Evolutionary conservation across 2,888 invertebrate species (phyloP).

Genomic region (Tetranychus piercei): DNA sequence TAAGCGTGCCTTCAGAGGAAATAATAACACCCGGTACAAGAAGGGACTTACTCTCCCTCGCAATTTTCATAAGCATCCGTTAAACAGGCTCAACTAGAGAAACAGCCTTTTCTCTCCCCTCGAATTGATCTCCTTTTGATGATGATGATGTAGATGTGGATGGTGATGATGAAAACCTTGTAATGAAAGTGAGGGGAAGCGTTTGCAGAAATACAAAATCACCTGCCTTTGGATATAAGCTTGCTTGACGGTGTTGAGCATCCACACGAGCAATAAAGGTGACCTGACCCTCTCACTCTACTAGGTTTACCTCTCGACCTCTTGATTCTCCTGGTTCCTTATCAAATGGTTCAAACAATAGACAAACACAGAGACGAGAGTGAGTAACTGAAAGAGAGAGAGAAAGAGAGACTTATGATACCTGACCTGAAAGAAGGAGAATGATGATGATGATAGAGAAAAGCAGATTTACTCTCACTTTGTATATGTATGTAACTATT

Average conservation of each 20-base stretch:
- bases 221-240: not conserved
- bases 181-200: not conserved
- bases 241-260: not conserved
- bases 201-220: not conserved
- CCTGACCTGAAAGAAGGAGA: not conserved
- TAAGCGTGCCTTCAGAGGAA: conserved; percentile 1
- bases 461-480: not conserved
- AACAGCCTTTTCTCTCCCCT: not conserved
- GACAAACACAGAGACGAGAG: not conserved
- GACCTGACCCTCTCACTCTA: not conserved
- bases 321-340: not conserved
- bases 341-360: conserved; percentile 1
- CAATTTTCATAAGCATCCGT: conserved; percentile 1
- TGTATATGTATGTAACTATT: not conserved
- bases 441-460: not conserved
- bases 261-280: not conserved
- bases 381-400: not conserved
- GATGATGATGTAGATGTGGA: not conserved
- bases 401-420: not conserved
- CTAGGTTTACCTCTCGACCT: not conserved
- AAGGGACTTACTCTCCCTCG: not conserved
- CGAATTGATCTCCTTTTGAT: not conserved
- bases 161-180: not conserved
- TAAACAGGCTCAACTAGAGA: not conserved
- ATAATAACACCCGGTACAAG: not conserved